phyloP scores from a whole-genome alignment of 2,797 vertebrate genomes.

The Tarsius wallacei region DNA sequence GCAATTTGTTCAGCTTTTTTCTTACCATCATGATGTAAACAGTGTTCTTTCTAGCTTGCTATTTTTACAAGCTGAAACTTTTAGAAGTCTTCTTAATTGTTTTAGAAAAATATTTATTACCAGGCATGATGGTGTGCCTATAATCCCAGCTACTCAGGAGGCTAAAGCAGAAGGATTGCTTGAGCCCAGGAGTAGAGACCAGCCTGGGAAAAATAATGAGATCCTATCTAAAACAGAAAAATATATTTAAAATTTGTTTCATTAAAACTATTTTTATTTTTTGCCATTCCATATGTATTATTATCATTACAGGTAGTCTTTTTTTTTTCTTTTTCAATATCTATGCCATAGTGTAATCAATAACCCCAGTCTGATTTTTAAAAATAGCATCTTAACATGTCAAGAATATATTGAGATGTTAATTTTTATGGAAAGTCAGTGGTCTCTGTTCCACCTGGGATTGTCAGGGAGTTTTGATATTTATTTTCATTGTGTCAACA shows the following conservation, averaged over 20 bases:
- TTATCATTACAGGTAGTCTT: neutral
- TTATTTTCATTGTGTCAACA: neutral
- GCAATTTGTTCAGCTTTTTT: neutral
- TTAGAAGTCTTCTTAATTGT: neutral
- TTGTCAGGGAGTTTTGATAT: neutral
- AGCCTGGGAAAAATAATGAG: neutral
- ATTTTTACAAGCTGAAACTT: neutral
- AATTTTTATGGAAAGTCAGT: neutral
- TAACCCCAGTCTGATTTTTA: neutral
- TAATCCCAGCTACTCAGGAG: neutral
- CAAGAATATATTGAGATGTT: neutral
- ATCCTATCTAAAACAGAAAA: neutral
- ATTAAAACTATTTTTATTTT: neutral
- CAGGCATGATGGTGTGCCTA: neutral
- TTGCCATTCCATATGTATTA: neutral
- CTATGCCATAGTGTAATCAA: neutral
- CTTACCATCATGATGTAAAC: neutral
- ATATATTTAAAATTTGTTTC: neutral
- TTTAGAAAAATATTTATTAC: neutral
- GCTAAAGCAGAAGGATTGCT: neutral
- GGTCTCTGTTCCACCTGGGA: neutral
- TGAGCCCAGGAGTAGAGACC: neutral
- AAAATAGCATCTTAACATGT: neutral
- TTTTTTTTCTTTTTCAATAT: neutral
- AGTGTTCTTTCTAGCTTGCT: neutral